Evolutionary conservation across 2,888 invertebrate genomes (phyloP), one percentile per base, ranked within the genome.

Genomic region (Crematogaster levior): DNA sequence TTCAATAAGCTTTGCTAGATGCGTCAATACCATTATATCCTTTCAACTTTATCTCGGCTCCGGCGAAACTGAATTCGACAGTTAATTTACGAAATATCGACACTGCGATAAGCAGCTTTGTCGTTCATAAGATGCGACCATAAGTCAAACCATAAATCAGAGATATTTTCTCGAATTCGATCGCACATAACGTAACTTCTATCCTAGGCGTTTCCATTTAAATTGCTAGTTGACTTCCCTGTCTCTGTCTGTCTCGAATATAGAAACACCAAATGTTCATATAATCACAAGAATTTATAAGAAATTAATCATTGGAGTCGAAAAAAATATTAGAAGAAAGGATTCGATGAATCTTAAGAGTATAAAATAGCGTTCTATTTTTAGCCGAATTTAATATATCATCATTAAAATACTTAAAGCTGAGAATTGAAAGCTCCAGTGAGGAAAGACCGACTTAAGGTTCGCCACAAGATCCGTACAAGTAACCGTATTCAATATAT

Each of bases 81-180:
- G 53, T 68, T 77, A 77, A 77, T 77, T 77, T 77, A 68, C 43
- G 30, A 68, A 77, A 77, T 68, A 77, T 68, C 53, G 77, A 77
- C 40, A 43, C 15, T 21, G 53, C 53, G 53, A 53, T 68, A 68
- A 53, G 68, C 56, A 68, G 68, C 53, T 77, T 53, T 51, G 43
- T 15, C 53, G 21, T 56, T 56, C 53, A 27, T 27, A 56, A 68
- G 68, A 77, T 43, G 21, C 56, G 15, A 68, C 40, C 27, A 21
- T 43, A 56, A 77, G 40, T 40, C 43, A 40, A 12, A 68, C 40
- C 27, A 21, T 43, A 56, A 77, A 27, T 40, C 43, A 40, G 40
- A 77, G 24, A 68, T 77, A 56, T 56, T 68, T 68, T 43, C 53
- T 21, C 12, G 15, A 27, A n/a, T 37, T n/a, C 34, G 18, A 24